These are phyloP conservation scores for Solen grandis DNA, from an alignment of 1,140 invertebrate genomes.

Conservation along the genomic window DNA sequence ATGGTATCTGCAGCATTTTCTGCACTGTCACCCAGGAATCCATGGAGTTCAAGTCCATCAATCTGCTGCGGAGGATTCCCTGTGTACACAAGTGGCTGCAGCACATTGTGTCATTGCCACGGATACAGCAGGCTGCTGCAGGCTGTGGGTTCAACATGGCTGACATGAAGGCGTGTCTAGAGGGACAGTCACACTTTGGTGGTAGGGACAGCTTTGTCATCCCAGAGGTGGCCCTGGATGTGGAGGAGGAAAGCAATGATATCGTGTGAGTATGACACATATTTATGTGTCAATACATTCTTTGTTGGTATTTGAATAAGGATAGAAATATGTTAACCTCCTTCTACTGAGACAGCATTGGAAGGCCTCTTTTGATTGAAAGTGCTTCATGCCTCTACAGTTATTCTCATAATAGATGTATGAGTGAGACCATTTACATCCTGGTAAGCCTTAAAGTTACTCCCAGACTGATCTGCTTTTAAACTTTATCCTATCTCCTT, in stretches of 20 bases:
- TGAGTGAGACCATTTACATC: no score
- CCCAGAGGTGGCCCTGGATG: slow-evolving; percentile 30
- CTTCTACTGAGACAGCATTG: not conserved
- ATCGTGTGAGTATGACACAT: slow-evolving; percentile 66
- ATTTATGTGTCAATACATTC: slow-evolving; percentile 17
- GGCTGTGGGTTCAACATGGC: slow-evolving; percentile 62
- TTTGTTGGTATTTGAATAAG: not conserved
- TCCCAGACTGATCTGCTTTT: no score
- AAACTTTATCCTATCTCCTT: no score
- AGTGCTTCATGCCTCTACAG: no score
- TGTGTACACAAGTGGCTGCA: slow-evolving; percentile 67
- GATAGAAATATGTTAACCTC: not conserved
- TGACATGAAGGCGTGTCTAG: slow-evolving; percentile 1
- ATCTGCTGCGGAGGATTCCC: slow-evolving; percentile 53
- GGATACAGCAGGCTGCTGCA: slow-evolving; percentile 58
- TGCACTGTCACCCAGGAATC: slow-evolving; percentile 41
- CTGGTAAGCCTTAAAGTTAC: no score
- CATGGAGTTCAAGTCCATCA: slow-evolving; percentile 10
- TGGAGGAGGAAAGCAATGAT: slow-evolving; percentile 46
- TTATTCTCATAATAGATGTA: no score
- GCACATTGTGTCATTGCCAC: slow-evolving; percentile 68
- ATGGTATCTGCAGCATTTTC: no score
- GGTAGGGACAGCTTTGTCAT: slow-evolving; percentile 24
- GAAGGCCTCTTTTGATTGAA: not conserved
- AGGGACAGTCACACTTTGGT: not conserved